These are phyloP conservation scores for Cataglyphis hispanica DNA, from an alignment of 1,140 invertebrate species.

Conservation along the genomic window DNA sequence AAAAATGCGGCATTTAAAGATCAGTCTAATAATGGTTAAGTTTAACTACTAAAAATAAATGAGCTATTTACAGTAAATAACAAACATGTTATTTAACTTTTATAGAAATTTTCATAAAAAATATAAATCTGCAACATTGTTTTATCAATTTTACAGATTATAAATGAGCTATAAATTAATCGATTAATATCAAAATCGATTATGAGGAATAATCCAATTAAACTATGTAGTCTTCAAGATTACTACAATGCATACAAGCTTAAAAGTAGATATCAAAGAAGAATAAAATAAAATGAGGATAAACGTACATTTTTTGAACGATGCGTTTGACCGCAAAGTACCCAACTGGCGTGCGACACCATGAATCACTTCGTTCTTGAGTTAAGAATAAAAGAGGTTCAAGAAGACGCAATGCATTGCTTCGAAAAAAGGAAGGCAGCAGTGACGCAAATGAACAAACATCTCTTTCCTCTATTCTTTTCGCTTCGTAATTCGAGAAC, in stretches of 20 bases:
- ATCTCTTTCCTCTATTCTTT: constrained; percentile 34
- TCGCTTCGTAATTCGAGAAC: constrained; percentile 39
- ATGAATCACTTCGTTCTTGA: constrained; percentile 62
- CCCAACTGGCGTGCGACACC: constrained; percentile 38
- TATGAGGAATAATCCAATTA: neutral
- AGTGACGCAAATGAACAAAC: constrained; percentile 44
- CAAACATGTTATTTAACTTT: neutral
- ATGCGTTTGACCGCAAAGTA: constrained; percentile 3
- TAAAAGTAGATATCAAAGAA: constrained; percentile 34
- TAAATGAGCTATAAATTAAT: neutral
- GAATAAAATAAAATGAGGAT: constrained; percentile 24
- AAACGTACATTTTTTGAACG: constrained; percentile 18
- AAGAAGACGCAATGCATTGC: constrained; percentile 36
- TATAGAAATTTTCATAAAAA: neutral
- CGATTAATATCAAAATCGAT: constrained; percentile 19
- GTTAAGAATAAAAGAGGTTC: constrained; percentile 69
- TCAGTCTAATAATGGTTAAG: neutral
- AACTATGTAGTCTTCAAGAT: neutral
- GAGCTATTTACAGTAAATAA: neutral
- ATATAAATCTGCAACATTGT: neutral
- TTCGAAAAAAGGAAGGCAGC: constrained; percentile 53
- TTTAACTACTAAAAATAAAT: neutral
- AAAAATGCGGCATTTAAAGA: too few species aligned
- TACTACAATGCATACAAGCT: neutral
- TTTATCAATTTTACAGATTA: neutral